These are phyloP conservation scores for Dryocosmus kuriphilus DNA, from an alignment of 2,888 invertebrate species.

Conservation along the genomic window DNA sequence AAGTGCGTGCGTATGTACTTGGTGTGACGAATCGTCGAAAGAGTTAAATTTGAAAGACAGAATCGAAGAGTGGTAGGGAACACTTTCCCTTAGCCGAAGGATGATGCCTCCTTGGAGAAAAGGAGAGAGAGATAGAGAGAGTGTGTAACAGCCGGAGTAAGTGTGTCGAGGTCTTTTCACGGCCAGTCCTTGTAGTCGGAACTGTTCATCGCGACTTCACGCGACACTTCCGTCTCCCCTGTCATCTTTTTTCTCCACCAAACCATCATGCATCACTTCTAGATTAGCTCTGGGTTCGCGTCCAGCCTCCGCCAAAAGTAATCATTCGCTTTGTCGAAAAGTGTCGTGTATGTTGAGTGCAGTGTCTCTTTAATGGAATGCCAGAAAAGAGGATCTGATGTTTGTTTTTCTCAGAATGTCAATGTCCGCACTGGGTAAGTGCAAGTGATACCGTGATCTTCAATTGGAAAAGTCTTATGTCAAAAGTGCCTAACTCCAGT, in stretches of 20 bases:
- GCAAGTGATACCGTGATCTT: neutral
- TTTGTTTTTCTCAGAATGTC: conserved; percentile 44
- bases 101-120: conserved; percentile 70
- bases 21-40: conserved; percentile 61
- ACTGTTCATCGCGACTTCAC: conserved; percentile 49
- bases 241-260: conserved; percentile 1
- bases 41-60: conserved; percentile 20
- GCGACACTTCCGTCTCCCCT: conserved; percentile 54
- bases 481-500: neutral
- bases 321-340: conserved; percentile 1
- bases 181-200: conserved; percentile 72
- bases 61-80: conserved; percentile 65
- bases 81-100: conserved; percentile 75
- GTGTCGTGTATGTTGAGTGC: conserved; percentile 45
- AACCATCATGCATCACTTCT: conserved; percentile 28
- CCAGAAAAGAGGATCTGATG: conserved; percentile 40
- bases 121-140: conserved; percentile 63
- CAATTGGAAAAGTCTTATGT: neutral
- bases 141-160: conserved; percentile 66
- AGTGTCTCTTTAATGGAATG: conserved; percentile 57
- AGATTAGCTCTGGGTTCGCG: conserved; percentile 12
- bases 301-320: neutral
- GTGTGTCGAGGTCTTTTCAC: conserved; percentile 78
- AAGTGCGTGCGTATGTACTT: conserved; percentile 39
- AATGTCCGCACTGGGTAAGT: conserved; percentile 44